Percentiles rank a stretch among this genome's conserved stretches.
These are phyloP conservation scores for Oryctes rhinoceros DNA, from an alignment of 1,140 invertebrate species.

Conservation along the genomic window DNA sequence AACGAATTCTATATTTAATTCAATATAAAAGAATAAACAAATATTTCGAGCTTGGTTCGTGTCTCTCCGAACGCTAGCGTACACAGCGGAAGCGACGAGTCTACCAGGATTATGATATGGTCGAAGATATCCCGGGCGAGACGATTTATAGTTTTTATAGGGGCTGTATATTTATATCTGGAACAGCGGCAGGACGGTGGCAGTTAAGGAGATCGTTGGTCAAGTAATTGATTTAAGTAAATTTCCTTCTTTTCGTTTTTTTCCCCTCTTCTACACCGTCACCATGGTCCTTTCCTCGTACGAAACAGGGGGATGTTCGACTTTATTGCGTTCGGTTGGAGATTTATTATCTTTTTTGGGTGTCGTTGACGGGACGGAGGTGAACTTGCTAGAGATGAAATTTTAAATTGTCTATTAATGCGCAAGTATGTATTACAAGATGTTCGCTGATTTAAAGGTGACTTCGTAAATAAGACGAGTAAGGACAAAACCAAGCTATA, in stretches of 20 bases:
- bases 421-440: too few relatives aligned
- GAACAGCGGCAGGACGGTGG: slow-evolving; percentile 23
- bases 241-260: slow-evolving; percentile 34
- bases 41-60: too few relatives aligned
- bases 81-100: neutral
- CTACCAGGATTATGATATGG: slow-evolving; percentile 16
- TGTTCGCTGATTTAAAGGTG: too few relatives aligned
- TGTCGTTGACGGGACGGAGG: neutral
- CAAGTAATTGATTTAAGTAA: slow-evolving; percentile 57
- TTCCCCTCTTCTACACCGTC: neutral
- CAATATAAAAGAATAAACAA: too few relatives aligned
- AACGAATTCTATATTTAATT: too few relatives aligned
- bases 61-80: neutral
- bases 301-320: neutral
- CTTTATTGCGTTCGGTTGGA: slow-evolving; percentile 7
- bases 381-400: neutral
- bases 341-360: neutral
- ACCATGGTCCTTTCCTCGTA: neutral
- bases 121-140: slow-evolving; percentile 43
- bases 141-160: slow-evolving; percentile 58
- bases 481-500: too few relatives aligned
- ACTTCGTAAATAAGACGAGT: too few relatives aligned
- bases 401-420: too few relatives aligned
- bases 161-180: slow-evolving; percentile 14
- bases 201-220: slow-evolving; percentile 48